Base-by-base conservation (phyloP, 2,888 invertebrate species). In the Drosophila phalerata region DNA sequence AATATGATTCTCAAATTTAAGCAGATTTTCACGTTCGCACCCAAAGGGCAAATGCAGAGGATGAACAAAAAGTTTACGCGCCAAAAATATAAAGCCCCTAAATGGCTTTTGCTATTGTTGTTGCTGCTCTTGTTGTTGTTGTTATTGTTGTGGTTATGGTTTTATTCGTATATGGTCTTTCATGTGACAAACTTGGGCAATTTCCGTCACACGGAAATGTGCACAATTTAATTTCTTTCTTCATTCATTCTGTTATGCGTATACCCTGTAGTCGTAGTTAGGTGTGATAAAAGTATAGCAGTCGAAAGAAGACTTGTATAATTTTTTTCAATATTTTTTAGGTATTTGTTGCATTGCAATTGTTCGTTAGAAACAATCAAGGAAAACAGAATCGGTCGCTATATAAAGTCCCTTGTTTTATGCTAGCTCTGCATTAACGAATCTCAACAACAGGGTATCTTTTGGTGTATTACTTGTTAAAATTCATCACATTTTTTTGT, bases 201-300 rank as follows among this genome's bases (percentile, higher is more conserved):
- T 84, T 84, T 84, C 88, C 88, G 85, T 65, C 69, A 68, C 80
- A 81, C 85, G 85, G 85, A 85, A 77, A 82, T 87, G 83, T 84
- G 83, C 85, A 79, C 84, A 88, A 85, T 85, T 84, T 87, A 87
- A 82, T 84, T 84, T 73, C 73, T 73, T 56, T 70, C 55, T 67
- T 52, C 60, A 48, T 42, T 63, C 40, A 57, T 51, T 49, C 49
- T 65, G 49, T 61, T 69, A 56, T 28, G 17, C 25, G 17, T 13
- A 47, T 22, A 40, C 64, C 15, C 48, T 56, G 34, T 22, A 34
- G 28, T 5, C 4, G 2, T 6, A 3, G 10, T 17, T 2, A 28
- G 51, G 43, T 28, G 28, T 34, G 13, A 17, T 52, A 0, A 1
- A 13, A 4, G 6, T 34, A 13, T 13, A 13, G 11, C 42, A 8